These are phyloP conservation scores for Augiades crinisus DNA, from an alignment of 2,888 invertebrate species.

Conservation along the genomic window DNA sequence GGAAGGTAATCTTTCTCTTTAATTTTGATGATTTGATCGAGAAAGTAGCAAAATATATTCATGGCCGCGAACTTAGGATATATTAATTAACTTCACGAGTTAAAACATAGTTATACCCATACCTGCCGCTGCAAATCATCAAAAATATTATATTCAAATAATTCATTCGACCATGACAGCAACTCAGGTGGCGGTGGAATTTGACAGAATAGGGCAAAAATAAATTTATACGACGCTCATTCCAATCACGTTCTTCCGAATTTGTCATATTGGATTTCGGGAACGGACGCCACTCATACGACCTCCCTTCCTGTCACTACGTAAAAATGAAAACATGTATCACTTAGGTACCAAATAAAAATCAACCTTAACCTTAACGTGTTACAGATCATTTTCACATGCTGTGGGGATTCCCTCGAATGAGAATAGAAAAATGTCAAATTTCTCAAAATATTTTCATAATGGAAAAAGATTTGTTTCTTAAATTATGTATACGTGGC, in stretches of 20 bases:
- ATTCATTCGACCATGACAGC: conserved; percentile 8
- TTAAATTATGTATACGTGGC: conserved; percentile 26
- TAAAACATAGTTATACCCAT: no score
- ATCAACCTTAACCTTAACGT: conserved; percentile 40
- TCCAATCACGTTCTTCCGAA: conserved; percentile 79
- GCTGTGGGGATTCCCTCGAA: conserved; percentile 33
- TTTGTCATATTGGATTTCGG: conserved; percentile 81
- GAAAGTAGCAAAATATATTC: no score
- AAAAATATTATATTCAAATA: conserved; percentile 9
- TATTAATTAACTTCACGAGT: no score
- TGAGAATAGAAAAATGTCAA: conserved; percentile 33
- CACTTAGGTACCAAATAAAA: conserved; percentile 44
- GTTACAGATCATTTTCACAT: not conserved
- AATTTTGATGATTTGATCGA: no score
- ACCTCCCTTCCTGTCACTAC: conserved; percentile 68
- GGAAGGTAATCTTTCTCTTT: no score
- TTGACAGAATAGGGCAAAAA: conserved; percentile 52
- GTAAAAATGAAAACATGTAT: conserved; percentile 77
- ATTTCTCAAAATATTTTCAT: conserved; percentile 33
- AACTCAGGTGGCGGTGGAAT: conserved; percentile 34
- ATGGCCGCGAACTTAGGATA: no score
- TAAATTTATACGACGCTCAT: conserved; percentile 67
- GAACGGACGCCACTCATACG: conserved; percentile 68
- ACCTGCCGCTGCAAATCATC: no score
- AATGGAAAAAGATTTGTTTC: conserved; percentile 39